phyloP scores from a whole-genome alignment of 2,888 invertebrate species.

The Pyrochroa serraticornis region DNA sequence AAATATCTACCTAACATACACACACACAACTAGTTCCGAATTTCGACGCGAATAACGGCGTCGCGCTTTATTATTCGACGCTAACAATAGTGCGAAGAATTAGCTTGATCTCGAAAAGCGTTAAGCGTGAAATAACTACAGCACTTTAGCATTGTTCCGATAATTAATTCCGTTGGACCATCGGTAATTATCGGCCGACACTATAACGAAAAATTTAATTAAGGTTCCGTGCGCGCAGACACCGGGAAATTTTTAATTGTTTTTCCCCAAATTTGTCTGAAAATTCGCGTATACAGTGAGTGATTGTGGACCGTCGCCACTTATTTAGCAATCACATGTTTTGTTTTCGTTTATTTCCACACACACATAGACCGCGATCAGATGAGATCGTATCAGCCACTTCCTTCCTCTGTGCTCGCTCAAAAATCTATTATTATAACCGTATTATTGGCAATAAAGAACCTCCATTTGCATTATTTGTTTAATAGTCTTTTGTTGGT shows the following conservation, averaged over 20 bases:
- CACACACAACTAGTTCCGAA: no score
- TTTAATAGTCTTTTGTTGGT: constrained; percentile 37
- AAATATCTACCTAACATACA: no score
- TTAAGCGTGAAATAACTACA: constrained; percentile 1
- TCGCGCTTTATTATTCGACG: no score
- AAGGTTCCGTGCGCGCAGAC: background rate
- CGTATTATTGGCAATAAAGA: constrained; percentile 46
- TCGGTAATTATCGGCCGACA: constrained; percentile 1
- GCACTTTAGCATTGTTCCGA: constrained; percentile 3
- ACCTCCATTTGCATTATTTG: constrained; percentile 44
- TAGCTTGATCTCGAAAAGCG: background rate
- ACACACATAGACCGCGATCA: constrained; percentile 43
- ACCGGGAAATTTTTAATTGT: constrained; percentile 9
- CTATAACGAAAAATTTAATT: constrained; percentile 3
- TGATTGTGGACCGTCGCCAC: constrained; percentile 1
- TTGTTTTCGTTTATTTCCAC: constrained; percentile 49
- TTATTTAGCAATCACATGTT: constrained; percentile 27
- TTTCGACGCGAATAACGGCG: no score
- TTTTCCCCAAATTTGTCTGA: background rate
- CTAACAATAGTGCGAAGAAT: no score
- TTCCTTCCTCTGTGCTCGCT: constrained; percentile 49
- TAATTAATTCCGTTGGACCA: constrained; percentile 5
- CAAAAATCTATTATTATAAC: constrained; percentile 48
- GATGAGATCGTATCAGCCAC: constrained; percentile 50
- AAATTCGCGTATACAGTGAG: no score